Evolutionary conservation across 2,113 vertebrate species (phyloP).

Genomic region (Crotalus viridis): DNA sequence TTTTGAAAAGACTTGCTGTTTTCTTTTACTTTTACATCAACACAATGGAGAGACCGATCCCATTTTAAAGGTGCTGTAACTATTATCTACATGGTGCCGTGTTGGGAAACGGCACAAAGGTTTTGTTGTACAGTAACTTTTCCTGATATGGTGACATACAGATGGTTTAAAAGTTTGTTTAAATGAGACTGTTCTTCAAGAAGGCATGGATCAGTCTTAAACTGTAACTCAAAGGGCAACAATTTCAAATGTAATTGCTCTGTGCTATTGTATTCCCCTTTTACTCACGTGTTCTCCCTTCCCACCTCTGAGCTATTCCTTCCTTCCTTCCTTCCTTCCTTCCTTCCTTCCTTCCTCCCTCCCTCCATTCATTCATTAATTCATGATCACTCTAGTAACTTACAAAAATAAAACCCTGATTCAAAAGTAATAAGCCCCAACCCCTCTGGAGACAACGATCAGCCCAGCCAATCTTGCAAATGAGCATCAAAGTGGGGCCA

Average conservation of each 20-base stretch:
- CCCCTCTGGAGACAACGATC: background rate
- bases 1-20: background rate
- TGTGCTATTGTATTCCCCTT: background rate
- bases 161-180: background rate
- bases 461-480: background rate
- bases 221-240: background rate
- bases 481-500: background rate
- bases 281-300: background rate
- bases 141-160: background rate
- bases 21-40: background rate
- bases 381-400: background rate
- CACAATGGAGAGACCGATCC: background rate
- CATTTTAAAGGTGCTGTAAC: background rate
- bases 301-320: background rate
- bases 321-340: too few relatives aligned
- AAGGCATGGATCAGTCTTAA: background rate
- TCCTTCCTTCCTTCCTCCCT: too few relatives aligned
- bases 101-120: background rate
- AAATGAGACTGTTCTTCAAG: background rate
- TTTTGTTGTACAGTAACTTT: background rate
- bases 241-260: background rate
- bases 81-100: background rate
- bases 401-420: background rate
- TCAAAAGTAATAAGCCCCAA: background rate
- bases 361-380: accelerated